These are phyloP conservation scores for Nestor notabilis DNA, from an alignment of 2,113 vertebrate species.

Conservation along the genomic window DNA sequence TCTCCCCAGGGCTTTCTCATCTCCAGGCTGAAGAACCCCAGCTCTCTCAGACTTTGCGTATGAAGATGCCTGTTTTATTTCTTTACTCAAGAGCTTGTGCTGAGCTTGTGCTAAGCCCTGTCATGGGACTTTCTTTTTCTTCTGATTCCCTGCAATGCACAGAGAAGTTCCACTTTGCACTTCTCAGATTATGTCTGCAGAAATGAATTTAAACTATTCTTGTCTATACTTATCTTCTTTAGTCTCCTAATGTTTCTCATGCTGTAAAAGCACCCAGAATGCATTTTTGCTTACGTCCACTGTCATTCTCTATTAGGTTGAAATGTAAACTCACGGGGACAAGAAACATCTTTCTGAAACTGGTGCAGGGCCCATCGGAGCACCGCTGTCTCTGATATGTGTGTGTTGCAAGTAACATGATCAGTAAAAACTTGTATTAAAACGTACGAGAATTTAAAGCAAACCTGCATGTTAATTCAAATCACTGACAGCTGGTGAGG, in stretches of 20 bases:
- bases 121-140: background rate
- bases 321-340: background rate
- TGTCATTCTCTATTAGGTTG: background rate
- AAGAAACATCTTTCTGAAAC: background rate
- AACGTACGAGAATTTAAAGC: background rate
- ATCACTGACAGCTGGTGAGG: background rate
- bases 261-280: background rate
- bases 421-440: background rate
- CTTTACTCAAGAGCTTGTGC: background rate
- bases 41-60: background rate
- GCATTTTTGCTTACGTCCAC: background rate
- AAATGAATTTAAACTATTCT: background rate
- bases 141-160: background rate
- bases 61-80: background rate
- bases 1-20: background rate
- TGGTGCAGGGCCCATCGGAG: background rate
- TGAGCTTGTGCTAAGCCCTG: background rate
- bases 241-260: background rate
- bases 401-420: background rate
- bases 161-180: background rate
- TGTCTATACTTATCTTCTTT: background rate
- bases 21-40: background rate
- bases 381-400: accelerated
- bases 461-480: background rate
- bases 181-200: background rate